A percentile compares a stretch with the other conserved stretches of the same genome.
Conservation (phyloP, 2,113 vertebrate species). For the Notechis scutatus region DNA sequence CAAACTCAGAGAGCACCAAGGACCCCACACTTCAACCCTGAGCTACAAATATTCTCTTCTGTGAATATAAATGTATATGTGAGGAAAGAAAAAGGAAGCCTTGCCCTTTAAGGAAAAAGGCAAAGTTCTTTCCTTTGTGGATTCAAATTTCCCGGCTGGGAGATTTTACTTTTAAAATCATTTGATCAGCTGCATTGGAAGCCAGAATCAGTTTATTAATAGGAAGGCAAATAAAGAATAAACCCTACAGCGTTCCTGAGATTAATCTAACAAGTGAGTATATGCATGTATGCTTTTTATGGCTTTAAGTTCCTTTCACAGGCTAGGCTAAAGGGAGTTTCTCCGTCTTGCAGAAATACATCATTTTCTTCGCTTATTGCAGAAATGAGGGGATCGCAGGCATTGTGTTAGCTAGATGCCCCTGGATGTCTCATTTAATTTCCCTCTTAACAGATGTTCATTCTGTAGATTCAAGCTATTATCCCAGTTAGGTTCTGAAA, state of each 20-base stretch:
- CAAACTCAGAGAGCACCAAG: too few species aligned
- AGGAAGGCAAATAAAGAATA: too few species aligned
- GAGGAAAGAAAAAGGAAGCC: too few species aligned
- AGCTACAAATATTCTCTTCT: too few species aligned
- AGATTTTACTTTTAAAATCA: too few species aligned
- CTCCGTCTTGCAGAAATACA: neutral
- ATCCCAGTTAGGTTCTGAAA: neutral
- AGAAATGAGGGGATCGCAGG: neutral
- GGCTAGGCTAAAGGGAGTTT: neutral
- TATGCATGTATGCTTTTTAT: neutral
- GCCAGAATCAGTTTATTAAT: too few species aligned
- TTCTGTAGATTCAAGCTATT: neutral
- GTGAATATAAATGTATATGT: neutral
- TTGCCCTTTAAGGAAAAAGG: too few species aligned
- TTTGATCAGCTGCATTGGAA: too few species aligned
- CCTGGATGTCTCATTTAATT: neutral
- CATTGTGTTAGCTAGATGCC: neutral
- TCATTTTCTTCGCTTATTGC: neutral
- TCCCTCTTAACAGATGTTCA: neutral
- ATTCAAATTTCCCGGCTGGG: too few species aligned
- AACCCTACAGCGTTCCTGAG: too few species aligned
- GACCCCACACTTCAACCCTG: too few species aligned
- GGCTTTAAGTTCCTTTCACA: neutral
- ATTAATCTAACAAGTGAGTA: neutral
- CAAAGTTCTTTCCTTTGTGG: too few species aligned